Base-by-base conservation (phyloP, 2,888 invertebrate species). In the Athalia circularis region DNA sequence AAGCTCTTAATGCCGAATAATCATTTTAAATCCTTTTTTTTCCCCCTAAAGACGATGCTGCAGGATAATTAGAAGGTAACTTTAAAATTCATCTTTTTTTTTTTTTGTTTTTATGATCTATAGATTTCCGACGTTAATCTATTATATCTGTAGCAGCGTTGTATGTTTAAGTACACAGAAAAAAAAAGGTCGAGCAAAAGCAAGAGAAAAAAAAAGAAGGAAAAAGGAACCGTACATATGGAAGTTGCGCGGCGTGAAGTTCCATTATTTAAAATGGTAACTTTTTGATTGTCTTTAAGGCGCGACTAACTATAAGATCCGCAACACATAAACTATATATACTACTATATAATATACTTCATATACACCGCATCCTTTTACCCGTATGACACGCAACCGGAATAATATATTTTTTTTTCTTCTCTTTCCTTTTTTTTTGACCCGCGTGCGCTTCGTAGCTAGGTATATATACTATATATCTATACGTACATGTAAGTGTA, bases 401-500 rank as follows among this genome's bases (percentile, higher is more conserved):
- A 74, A 74, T 74, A 74, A 54, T 54, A 54, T 54, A 0, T 54
- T 11, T 54, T 11, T 54, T 11, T 54, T 11, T 3, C 11, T 11
- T 54, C 8, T 54, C 8, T 3, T n/a, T 54, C 8, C n/a, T 8
- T 54, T 11, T 54, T 65, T 13, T 61, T 61, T 82, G 82, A 85
- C 82, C 83, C 82, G 83, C 83, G 83, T 11, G 13, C 59, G 68
- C 52, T 43, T 68, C 50, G 48, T 48, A 48, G 62, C 48, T 65
- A 65, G 47, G 65, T 61, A n/a, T 5, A 29, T 61, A n/a, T 5
- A 29, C 50, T 11, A 54, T 45, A 7, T 52, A 84, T 81, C 29
- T 29, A 29, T 29, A 29, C 2, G 29, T 81, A 82, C 78, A 78
- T 68, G 65, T 65, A 77, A 79, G 65, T 54, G 52, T 9, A 48